phyloP scores from a whole-genome alignment of 2,113 vertebrate species.

The Capra hircus region DNA sequence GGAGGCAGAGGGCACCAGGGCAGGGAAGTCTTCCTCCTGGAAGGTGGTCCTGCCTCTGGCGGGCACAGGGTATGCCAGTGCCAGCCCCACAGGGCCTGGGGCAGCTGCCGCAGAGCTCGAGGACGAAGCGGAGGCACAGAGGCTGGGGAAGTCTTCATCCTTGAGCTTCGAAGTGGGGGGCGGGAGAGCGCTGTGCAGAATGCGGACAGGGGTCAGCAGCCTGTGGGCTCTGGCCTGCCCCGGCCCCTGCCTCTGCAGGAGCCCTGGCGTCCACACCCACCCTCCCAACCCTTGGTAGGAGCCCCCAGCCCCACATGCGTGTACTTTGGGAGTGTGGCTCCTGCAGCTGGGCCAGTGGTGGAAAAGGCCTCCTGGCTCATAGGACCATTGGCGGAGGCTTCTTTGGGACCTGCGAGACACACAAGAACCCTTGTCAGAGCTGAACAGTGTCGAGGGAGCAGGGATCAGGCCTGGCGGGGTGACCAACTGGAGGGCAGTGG shows the following conservation, averaged over 20 bases:
- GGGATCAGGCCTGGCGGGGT: background rate
- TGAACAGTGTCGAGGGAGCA: rapidly evolving
- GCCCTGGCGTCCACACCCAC: background rate
- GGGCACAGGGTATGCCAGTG: constrained; percentile 82
- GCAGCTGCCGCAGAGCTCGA: constrained; percentile 44
- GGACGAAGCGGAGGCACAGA: constrained; percentile 77
- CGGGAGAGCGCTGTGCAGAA: constrained; percentile 72
- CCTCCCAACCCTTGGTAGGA: background rate
- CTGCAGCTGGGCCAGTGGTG: constrained; percentile 74
- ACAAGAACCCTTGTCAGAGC: background rate
- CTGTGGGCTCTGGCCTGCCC: background rate
- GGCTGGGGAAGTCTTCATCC: constrained; percentile 96
- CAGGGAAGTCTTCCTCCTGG: constrained; percentile 97
- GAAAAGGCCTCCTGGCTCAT: constrained; percentile 85
- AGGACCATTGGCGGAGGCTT: constrained; percentile 77
- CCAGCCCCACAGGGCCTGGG: constrained; percentile 70
- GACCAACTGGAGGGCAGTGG: too few relatives aligned
- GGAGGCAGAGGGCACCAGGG: constrained; percentile 88
- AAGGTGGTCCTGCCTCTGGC: constrained; percentile 84
- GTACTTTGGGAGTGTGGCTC: constrained; percentile 76
- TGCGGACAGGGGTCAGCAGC: background rate
- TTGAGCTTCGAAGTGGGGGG: constrained; percentile 81
- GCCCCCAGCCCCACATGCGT: background rate
- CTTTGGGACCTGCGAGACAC: constrained; percentile 71
- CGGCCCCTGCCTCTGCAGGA: rapidly evolving